Conservation (phyloP, 2,113 vertebrate genomes). For the Junco hyemalis region DNA sequence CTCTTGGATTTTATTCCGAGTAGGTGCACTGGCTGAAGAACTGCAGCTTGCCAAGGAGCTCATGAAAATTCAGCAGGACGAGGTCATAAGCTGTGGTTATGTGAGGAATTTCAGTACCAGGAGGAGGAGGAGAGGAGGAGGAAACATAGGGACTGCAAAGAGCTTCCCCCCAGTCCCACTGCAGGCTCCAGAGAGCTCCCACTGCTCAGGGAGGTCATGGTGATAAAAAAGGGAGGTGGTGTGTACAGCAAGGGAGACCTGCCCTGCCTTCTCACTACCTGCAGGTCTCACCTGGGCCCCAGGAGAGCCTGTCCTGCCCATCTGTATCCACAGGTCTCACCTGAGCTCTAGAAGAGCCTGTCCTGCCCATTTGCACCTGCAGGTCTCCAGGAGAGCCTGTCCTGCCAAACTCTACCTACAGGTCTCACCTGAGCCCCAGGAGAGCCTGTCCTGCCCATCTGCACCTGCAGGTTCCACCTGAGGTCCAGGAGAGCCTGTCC, state of each 20-base stretch:
- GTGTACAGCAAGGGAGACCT: neutral
- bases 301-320: neutral
- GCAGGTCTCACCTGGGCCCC: neutral
- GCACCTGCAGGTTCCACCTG: no score
- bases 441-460: neutral
- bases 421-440: neutral
- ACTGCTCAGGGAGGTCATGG: accelerated
- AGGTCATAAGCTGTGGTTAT: neutral
- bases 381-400: neutral
- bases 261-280: neutral
- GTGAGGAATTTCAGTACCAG: neutral
- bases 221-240: neutral
- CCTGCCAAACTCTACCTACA: neutral
- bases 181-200: neutral
- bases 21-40: neutral
- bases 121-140: neutral
- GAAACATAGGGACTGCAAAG: neutral
- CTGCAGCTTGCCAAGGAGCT: neutral
- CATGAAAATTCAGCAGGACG: neutral
- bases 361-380: neutral
- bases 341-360: neutral
- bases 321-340: no score
- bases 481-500: neutral
- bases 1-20: neutral
- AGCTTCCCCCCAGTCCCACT: neutral